Evolutionary conservation across 2,888 invertebrate species (phyloP), one percentile per base, ranked within the genome.

Genomic region (Agrypnus murinus): DNA sequence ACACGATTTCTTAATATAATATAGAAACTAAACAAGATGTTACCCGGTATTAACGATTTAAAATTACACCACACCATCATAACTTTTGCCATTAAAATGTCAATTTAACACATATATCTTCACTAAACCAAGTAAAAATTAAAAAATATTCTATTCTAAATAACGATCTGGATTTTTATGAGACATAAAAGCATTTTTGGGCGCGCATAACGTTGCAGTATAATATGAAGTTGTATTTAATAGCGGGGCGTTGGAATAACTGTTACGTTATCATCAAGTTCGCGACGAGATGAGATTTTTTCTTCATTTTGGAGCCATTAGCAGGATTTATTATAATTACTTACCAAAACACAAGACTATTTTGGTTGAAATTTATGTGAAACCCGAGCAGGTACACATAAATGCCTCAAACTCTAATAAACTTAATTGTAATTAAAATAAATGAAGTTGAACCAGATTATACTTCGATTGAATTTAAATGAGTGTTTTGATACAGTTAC

Each of bases 381-480:
- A 62, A 46, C 45, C 58, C 64, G 25, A 68, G 57, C 57, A 63
- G 62, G 60, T 63, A 66, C 69, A 64, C 58, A 55, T 65, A 71
- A 71, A 71, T 63, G 71, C 60, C 58, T 64, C 65, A 67, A 66
- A 66, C 62, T 57, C 57, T 71, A 71, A 71, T 68, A 71, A 71
- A 71, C 53, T 71, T 71, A 71, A 71, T 71, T 71, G 66, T 71
- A 71, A 71, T 71, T 71, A 71, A 71, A 71, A 71, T 71, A 71
- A 71, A 71, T 71, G 66, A 62, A 70, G 55, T 70, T 65, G 65
- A 60, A 62, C 65, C 60, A 62, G 65, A 67, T 69, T 71, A 66
- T 69, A 67, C 69, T 68, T 69, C 68, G 76, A 79, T 80, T 77
- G 81, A 80, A 81, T 81, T 79, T 81, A 81, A 81, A 81, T 80